phyloP scores from a whole-genome alignment of 2,797 vertebrate species.

The Malurus leucopterus region DNA sequence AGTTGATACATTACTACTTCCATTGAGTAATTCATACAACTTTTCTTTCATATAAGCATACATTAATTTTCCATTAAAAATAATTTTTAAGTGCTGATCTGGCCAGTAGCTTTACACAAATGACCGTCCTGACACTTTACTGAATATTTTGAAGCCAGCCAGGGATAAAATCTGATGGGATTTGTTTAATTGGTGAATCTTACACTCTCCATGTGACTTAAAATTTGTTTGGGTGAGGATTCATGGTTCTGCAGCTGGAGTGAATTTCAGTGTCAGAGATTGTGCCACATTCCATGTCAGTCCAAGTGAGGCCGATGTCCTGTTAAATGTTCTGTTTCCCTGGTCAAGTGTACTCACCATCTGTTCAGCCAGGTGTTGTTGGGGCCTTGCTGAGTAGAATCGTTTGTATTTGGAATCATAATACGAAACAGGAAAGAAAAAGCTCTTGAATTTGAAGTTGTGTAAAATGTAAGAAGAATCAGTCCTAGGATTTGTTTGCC shows the following conservation, averaged over 20 bases:
- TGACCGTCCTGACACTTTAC: not conserved
- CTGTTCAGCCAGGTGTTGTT: not conserved
- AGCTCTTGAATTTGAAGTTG: not conserved
- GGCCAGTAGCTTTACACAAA: not conserved
- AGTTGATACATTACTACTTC: not conserved
- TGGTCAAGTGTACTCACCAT: accelerated
- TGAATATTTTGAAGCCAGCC: not conserved
- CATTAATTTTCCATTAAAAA: not conserved
- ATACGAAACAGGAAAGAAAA: not conserved
- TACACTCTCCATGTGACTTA: accelerated
- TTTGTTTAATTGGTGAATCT: not conserved
- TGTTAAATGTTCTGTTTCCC: not conserved
- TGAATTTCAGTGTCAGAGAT: not conserved
- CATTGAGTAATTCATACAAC: not conserved
- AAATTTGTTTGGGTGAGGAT: not conserved
- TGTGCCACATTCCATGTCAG: accelerated
- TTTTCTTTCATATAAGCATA: not conserved
- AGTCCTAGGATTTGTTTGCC: not conserved
- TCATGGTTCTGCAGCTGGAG: not conserved
- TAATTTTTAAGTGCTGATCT: not conserved
- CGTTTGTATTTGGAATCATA: not conserved
- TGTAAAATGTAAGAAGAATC: not conserved
- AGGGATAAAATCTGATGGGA: not conserved
- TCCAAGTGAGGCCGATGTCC: accelerated
- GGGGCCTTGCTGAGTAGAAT: not conserved